Evolutionary conservation across 2,113 vertebrate genomes (phyloP).

Genomic region (Oxyruncus cristatus): DNA sequence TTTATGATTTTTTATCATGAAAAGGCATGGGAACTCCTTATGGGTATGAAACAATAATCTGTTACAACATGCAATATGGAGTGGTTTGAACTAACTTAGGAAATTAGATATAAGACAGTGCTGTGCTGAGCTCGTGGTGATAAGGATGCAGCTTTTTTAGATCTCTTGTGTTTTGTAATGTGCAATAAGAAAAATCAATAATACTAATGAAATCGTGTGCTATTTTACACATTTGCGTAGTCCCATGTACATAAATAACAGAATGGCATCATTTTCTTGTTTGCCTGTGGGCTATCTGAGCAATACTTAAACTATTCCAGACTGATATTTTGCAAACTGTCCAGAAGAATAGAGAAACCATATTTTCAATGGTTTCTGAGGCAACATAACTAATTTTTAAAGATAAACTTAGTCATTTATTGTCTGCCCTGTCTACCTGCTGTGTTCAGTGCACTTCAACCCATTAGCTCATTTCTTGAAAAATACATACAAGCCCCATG

Average conservation of each 20-base stretch:
- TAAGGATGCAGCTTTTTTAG: neutral
- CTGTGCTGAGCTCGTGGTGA: neutral
- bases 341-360: neutral
- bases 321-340: neutral
- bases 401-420: neutral
- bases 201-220: neutral
- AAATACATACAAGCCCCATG: neutral
- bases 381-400: neutral
- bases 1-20: neutral
- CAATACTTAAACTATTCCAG: neutral
- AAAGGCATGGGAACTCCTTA: neutral
- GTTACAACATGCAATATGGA: neutral
- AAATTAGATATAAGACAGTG: neutral
- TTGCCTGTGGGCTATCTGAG: neutral
- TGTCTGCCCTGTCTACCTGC: neutral
- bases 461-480: neutral
- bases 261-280: neutral
- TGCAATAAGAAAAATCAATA: neutral
- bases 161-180: neutral
- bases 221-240: neutral
- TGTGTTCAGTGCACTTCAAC: neutral
- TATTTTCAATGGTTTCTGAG: neutral
- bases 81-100: neutral
- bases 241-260: neutral
- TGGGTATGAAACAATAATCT: neutral